These are phyloP conservation scores for Drosophila vallismaia DNA, from an alignment of 2,888 invertebrate genomes.

Conservation along the genomic window DNA sequence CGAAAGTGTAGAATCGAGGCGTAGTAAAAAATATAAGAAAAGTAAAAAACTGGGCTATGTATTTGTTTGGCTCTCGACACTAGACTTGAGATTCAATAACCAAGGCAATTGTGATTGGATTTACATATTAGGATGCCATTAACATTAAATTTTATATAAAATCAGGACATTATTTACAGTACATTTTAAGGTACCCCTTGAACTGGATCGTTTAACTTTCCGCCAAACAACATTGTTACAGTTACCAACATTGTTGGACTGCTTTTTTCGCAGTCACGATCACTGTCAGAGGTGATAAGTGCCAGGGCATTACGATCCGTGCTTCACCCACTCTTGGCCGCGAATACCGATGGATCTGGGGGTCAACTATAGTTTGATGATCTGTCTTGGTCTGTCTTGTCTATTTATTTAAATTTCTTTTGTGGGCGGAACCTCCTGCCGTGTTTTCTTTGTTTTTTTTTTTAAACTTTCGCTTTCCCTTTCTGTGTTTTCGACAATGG, in stretches of 20 bases:
- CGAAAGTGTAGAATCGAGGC: conserved; percentile 66
- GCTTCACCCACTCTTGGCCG: conserved; percentile 50
- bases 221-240: conserved; percentile 21
- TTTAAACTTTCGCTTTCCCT: conserved; percentile 74
- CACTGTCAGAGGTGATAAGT: conserved; percentile 65
- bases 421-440: conserved; percentile 60
- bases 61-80: conserved; percentile 35
- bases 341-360: conserved; percentile 42
- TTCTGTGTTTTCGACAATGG: conserved; percentile 42
- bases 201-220: background rate
- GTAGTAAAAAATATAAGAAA: conserved; percentile 8
- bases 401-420: conserved; percentile 25
- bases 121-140: background rate
- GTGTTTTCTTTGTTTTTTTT: conserved; percentile 49
- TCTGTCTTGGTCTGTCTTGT: conserved; percentile 25
- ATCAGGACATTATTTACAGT: background rate
- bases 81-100: conserved; percentile 2
- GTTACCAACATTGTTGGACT: conserved; percentile 37
- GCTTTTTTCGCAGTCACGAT: conserved; percentile 55
- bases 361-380: conserved; percentile 62
- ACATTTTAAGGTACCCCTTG: no score
- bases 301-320: conserved; percentile 51
- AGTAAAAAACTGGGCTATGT: conserved; percentile 26
- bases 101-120: conserved; percentile 28
- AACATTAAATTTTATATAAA: background rate